These are phyloP conservation scores for Chionomys nivalis DNA, from an alignment of 2,113 vertebrate genomes.

Conservation along the genomic window DNA sequence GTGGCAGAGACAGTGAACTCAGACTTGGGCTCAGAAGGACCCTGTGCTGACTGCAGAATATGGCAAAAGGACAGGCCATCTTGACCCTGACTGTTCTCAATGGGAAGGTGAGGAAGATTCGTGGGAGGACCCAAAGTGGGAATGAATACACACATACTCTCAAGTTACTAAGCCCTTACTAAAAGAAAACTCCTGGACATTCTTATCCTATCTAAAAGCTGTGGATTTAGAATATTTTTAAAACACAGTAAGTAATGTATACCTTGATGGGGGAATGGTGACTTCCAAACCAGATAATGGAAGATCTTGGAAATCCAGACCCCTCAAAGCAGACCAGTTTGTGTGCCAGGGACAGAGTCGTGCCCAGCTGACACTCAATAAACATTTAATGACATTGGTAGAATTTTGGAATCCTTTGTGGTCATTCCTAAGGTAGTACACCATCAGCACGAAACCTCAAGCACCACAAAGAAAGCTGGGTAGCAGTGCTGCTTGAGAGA, in stretches of 20 bases:
- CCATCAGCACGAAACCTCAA: constrained; percentile 34
- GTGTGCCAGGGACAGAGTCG: neutral
- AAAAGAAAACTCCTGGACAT: neutral
- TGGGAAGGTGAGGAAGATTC: neutral
- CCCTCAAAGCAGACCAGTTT: neutral
- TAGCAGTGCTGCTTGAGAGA: constrained; percentile 34
- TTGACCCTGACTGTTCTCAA: neutral
- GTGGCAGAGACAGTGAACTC: neutral
- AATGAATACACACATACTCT: constrained; percentile 24
- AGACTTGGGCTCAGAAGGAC: neutral
- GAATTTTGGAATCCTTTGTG: constrained; percentile 49
- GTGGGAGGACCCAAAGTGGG: neutral
- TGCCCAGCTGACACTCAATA: neutral
- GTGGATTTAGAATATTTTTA: constrained; percentile 2
- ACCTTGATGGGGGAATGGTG: constrained; percentile 22
- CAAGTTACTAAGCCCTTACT: neutral
- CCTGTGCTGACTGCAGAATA: neutral
- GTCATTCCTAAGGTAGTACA: constrained; percentile 47
- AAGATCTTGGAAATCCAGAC: constrained; percentile 25
- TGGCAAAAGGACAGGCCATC: neutral
- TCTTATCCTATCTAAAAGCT: neutral
- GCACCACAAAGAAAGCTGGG: neutral
- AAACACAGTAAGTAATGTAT: constrained; percentile 18
- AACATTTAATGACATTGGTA: constrained; percentile 34
- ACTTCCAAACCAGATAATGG: constrained; percentile 24